Evolutionary conservation across 1,140 invertebrate genomes (phyloP).

Genomic region (Zaprionus camerounensis): DNA sequence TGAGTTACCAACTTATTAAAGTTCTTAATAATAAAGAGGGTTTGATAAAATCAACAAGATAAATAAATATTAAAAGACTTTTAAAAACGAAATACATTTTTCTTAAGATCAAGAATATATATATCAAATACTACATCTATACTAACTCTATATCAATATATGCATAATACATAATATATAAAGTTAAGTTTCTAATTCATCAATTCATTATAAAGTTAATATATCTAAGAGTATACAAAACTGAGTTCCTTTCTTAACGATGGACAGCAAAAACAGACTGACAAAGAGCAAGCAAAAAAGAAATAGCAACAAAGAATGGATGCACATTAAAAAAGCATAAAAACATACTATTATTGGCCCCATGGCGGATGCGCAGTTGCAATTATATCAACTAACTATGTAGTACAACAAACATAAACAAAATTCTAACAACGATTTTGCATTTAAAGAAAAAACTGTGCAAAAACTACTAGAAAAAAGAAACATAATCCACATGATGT

Average conservation of each 20-base stretch:
- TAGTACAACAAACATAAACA: constrained; percentile 6
- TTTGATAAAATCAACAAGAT: no score
- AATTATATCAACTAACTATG: constrained; percentile 4
- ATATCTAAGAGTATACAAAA: not conserved
- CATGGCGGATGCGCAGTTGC: constrained; percentile 15
- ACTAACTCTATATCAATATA: no score
- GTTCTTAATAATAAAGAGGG: no score
- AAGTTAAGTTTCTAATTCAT: no score
- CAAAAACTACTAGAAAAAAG: constrained; percentile 4
- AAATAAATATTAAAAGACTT: no score
- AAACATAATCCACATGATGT: constrained; percentile 54
- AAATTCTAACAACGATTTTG: not conserved
- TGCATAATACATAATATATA: no score
- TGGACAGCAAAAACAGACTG: not conserved
- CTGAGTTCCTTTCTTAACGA: not conserved
- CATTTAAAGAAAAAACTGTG: not conserved
- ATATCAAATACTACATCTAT: not conserved
- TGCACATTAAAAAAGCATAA: constrained; percentile 42
- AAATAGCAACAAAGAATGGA: constrained; percentile 18
- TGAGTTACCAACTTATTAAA: no score
- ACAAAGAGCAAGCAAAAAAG: not conserved
- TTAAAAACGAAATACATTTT: not conserved
- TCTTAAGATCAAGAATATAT: not conserved
- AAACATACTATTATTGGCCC: not conserved
- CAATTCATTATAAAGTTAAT: no score